A percentile compares a stretch with the other conserved stretches of the same genome.
phyloP scores from a whole-genome alignment of 1,140 invertebrate genomes.

The Alviniconcha marisindica region DNA sequence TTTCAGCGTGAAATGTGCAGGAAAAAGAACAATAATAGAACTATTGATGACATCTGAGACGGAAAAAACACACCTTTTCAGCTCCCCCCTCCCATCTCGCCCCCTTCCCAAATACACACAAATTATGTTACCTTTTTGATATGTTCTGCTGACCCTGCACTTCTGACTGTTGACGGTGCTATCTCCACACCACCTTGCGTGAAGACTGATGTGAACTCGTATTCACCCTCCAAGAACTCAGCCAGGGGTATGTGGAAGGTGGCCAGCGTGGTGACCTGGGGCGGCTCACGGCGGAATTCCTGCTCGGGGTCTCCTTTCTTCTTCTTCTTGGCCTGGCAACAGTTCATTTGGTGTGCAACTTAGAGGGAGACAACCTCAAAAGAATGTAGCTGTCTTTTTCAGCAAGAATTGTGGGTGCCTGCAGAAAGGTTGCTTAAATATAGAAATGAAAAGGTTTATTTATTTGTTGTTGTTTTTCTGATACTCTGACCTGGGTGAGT shows the following conservation, averaged over 20 bases:
- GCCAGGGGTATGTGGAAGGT: conserved; percentile 68
- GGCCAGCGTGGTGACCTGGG: conserved; percentile 66
- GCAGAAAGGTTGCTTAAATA: too few relatives aligned
- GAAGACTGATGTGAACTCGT: conserved; percentile 55
- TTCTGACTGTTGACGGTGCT: conserved; percentile 54
- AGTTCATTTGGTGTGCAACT: too few relatives aligned
- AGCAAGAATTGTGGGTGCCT: too few relatives aligned
- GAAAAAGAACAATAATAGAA: too few relatives aligned
- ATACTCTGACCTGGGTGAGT: too few relatives aligned
- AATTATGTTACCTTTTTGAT: conserved; percentile 51
- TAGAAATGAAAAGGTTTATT: too few relatives aligned
- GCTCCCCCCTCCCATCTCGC: background rate
- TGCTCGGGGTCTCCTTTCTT: conserved; percentile 67
- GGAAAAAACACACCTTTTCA: too few relatives aligned
- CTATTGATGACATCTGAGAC: too few relatives aligned
- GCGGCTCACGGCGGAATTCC: conserved; percentile 63
- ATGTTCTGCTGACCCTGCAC: conserved; percentile 48
- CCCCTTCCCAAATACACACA: background rate
- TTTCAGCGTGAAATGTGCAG: too few relatives aligned
- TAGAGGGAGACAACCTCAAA: too few relatives aligned
- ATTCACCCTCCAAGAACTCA: conserved; percentile 71
- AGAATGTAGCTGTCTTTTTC: too few relatives aligned
- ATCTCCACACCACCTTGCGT: conserved; percentile 55
- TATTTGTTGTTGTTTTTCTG: too few relatives aligned
- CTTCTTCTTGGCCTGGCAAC: conserved; percentile 55